Percentiles rank a stretch among this genome's conserved stretches.
Evolutionary conservation across 2,888 invertebrate species (phyloP).

Genomic region (Cosmopolites sordidus): DNA sequence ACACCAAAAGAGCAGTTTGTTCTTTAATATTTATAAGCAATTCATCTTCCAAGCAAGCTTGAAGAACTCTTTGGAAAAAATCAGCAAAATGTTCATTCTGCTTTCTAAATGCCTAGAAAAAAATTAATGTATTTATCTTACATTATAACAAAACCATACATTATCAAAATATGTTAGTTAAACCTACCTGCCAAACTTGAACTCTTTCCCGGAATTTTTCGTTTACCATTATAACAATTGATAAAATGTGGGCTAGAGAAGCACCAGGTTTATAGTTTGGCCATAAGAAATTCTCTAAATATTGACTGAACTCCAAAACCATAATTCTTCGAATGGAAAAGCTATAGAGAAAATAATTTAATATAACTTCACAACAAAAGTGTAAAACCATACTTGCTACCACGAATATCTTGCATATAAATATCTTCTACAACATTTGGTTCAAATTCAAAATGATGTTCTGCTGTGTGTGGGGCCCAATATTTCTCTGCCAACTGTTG

Average conservation of each 20-base stretch:
- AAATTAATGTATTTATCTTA: too few species aligned
- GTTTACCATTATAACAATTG: conserved; percentile 97
- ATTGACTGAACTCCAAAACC: conserved; percentile 96
- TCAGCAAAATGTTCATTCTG: conserved; percentile 71
- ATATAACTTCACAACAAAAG: not conserved
- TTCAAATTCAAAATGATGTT: conserved; percentile 69
- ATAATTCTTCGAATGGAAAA: conserved; percentile 85
- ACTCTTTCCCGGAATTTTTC: conserved; percentile 97
- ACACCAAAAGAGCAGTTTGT: conserved; percentile 83
- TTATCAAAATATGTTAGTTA: not conserved
- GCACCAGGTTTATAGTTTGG: conserved; percentile 84
- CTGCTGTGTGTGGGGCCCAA: conserved; percentile 84
- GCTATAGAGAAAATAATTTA: conserved; percentile 37
- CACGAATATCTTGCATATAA: conserved; percentile 80
- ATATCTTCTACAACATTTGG: conserved; percentile 81
- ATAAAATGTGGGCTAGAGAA: conserved; percentile 86
- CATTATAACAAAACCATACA: not conserved
- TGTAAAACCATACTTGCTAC: conserved; percentile 61
- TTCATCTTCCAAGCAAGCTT: conserved; percentile 65
- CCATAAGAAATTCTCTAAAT: conserved; percentile 95
- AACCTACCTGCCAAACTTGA: conserved; percentile 83
- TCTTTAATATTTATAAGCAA: conserved; percentile 59
- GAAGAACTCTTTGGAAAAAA: conserved; percentile 78
- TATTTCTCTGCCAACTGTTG: conserved; percentile 82
- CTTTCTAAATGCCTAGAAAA: conserved; percentile 70